A percentile compares a stretch with the other conserved stretches of the same genome.
Conservation (phyloP, 2,113 vertebrate species). For the Pelecanus crispus region DNA sequence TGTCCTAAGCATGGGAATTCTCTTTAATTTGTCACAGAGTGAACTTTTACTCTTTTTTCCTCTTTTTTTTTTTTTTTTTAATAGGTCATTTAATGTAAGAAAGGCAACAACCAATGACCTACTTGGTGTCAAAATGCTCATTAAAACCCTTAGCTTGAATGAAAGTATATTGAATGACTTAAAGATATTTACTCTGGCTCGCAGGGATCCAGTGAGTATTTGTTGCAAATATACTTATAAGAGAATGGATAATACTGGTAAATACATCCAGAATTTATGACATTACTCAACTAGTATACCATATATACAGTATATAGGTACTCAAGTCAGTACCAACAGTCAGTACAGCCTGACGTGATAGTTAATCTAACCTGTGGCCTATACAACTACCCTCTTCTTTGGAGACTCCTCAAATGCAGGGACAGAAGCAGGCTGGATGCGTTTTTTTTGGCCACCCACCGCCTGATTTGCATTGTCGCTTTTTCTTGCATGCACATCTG, state of each 20-base stretch:
- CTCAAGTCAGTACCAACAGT: not conserved
- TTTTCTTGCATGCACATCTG: not conserved
- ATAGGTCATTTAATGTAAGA: constrained; percentile 81
- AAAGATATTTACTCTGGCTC: constrained; percentile 65
- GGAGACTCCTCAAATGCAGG: not conserved
- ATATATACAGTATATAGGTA: not conserved
- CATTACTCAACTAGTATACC: not conserved
- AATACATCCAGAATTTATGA: not conserved
- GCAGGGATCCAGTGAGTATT: constrained; percentile 77
- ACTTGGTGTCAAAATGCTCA: constrained; percentile 67
- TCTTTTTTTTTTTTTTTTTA: not conserved
- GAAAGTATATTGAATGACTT: constrained; percentile 78
- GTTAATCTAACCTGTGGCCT: not conserved
- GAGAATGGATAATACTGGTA: not conserved
- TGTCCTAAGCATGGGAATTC: not conserved
- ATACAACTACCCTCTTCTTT: not conserved
- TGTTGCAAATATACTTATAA: not conserved
- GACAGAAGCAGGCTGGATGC: not conserved
- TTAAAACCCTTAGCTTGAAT: constrained; percentile 66
- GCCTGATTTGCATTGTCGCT: not conserved
- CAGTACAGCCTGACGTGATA: not conserved
- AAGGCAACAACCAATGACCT: constrained; percentile 69
- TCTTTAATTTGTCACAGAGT: not conserved
- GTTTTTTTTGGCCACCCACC: not conserved
- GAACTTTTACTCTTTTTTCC: not conserved